Evolutionary conservation across 2,888 invertebrate genomes (phyloP), one percentile per base, ranked within the genome.

Genomic region (Busseola fusca): DNA sequence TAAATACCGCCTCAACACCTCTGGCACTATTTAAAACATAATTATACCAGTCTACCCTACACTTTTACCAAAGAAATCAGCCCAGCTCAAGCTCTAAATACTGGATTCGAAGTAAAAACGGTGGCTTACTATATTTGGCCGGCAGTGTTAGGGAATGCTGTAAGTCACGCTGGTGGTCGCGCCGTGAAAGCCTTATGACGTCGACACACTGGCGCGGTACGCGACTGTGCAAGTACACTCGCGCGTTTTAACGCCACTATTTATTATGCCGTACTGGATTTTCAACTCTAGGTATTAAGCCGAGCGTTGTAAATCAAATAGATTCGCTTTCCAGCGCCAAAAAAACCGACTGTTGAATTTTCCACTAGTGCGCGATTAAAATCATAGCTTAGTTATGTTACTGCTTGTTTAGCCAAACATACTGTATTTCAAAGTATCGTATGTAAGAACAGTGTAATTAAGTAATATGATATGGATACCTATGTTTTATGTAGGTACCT

Each of bases 91-190:
- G 52, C 40, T 65, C 58, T 66, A 69, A 69, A 74, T 78, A 80
- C 76, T 72, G 76, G 68, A 42, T 50, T 59, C 30, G 4, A 27
- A 60, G 72, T 79, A 79, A 79, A 80, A 79, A 79, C 76, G 50
- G 34, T 69, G 58, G 65, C n/a, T 66, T 64, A 34, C 78, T 78
- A 75, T 78, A 79, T 75, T 80, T 76, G 76, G 79, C 54, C 37
- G 37, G 34, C 59, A 67, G 69, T 78, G 78, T 62, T 56, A 58
- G 72, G 69, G 80, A 80, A 80, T 80, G 79, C 52, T 72, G 71
- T 73, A 58, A 16, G 56, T 64, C 10, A 52, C 67, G 63, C 52
- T 34, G 79, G 80, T 79, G 80, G 80, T 66, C 79, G 78, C 37
- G n/a, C 68, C 27, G 63, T 60, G 76, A 65, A 75, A 79, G 79